Base-by-base conservation (phyloP, 2,797 vertebrate genomes). In the Perodicticus potto region DNA sequence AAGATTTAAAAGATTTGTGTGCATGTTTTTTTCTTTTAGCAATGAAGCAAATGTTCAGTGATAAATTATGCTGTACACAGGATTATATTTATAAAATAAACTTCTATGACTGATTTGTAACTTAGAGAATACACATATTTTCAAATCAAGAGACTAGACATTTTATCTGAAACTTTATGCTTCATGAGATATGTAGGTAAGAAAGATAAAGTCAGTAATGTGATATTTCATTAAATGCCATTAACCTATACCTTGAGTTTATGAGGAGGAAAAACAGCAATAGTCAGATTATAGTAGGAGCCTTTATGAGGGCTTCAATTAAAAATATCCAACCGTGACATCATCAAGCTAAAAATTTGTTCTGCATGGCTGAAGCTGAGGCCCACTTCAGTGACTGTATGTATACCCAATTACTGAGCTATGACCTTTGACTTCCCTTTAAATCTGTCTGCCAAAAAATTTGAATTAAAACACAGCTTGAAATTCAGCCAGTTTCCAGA, bases 391-490 rank as follows among this genome's bases (percentile, higher is more conserved):
- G 93, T 85, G 89, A 92, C 96, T 94, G 65, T 98, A 97, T 98
- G 98, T 98, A 98, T 94, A 97, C 89, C 88, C 95, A 95, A 88
- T 98, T 98, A 98, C 61, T 80, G 45, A 97, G 97, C 96, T 89
- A 83, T 93, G 97, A 98, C 97, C 98, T 96, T 97, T 98, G 88
- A 97, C 97, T 98, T 98, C 91, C 82, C 0, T 9, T 93, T 78
- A 88, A 96, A 97, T 94, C 96, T 96, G 72, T 55, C 93, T 97
- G 98, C 98, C 98, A 98, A 98, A 98, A 98, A 98, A 94, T 59
- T 63, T 97, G 96, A 97, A 98, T 98, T 98, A 98, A 98, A 98
- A 97, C 93, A 96, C 89, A 91, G 85, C 94, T 98, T 97, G 98
- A 98, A 98, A 98, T 97, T 78, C 94, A 98, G 94, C 96, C 96